Conservation (phyloP, 2,797 vertebrate species). For the Hippocampus kuda region DNA sequence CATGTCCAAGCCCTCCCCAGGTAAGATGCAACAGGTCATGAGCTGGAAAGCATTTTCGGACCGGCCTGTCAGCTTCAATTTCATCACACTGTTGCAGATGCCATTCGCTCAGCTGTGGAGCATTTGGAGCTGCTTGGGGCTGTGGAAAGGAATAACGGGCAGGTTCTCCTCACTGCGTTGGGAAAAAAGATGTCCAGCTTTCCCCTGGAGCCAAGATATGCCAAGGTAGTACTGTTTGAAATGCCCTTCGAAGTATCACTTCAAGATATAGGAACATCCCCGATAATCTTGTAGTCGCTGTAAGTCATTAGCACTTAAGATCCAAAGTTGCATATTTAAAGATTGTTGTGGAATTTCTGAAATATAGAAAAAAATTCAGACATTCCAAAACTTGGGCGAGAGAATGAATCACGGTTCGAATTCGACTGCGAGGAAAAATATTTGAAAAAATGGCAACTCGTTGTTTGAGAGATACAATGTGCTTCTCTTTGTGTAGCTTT, state of each 20-base stretch:
- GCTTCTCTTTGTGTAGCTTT: no score
- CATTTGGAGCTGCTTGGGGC: constrained; percentile 86
- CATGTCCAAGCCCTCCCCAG: constrained; percentile 92
- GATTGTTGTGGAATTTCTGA: neutral
- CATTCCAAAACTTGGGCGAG: no score
- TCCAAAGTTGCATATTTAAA: no score
- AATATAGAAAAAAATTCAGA: no score
- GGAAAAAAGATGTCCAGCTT: constrained; percentile 95
- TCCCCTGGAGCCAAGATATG: constrained; percentile 87
- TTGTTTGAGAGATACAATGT: no score
- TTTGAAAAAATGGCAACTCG: no score
- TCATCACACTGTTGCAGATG: constrained; percentile 64
- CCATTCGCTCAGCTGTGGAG: constrained; percentile 76
- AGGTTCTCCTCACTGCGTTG: constrained; percentile 74
- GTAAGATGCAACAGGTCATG: constrained; percentile 51
- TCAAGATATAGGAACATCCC: no score
- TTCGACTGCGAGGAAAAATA: no score
- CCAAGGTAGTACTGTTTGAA: constrained; percentile 70
- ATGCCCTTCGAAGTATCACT: neutral
- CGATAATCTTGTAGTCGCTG: no score
- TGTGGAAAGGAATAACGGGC: constrained; percentile 75
- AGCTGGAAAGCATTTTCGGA: neutral
- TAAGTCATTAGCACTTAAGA: no score
- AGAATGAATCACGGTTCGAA: no score
- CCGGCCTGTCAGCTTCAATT: neutral